phyloP scores from a whole-genome alignment of 2,797 vertebrate genomes.

The Mycteria americana region DNA sequence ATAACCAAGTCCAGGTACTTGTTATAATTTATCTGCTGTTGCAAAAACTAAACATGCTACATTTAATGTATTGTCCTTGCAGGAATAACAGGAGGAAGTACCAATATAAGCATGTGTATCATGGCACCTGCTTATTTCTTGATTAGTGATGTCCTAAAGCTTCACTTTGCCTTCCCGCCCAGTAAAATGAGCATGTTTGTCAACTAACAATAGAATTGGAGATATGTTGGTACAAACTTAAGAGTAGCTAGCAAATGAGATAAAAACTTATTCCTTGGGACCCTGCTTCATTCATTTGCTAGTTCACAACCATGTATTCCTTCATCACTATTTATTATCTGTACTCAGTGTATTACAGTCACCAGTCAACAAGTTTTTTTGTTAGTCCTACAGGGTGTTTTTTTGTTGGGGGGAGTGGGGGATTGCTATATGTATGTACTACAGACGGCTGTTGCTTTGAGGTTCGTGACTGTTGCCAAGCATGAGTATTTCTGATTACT shows the following conservation, averaged over 20 bases:
- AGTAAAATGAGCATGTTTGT: neutral
- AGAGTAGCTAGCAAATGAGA: neutral
- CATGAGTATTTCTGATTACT: neutral
- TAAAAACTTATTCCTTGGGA: neutral
- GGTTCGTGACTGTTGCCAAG: neutral
- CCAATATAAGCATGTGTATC: neutral
- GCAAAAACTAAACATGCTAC: neutral
- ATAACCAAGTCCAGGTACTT: neutral
- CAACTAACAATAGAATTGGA: neutral
- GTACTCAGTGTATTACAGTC: neutral
- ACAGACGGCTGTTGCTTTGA: neutral
- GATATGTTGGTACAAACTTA: neutral
- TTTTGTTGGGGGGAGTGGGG: neutral
- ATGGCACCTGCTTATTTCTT: neutral
- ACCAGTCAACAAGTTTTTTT: neutral
- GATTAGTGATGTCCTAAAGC: neutral
- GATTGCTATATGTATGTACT: neutral
- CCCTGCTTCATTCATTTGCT: neutral
- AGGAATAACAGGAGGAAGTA: neutral
- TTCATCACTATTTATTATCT: neutral
- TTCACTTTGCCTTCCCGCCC: neutral
- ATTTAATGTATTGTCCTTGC: neutral
- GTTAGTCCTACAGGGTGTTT: neutral
- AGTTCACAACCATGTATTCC: neutral
- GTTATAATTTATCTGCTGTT: neutral